Base-by-base conservation (phyloP, 1,140 invertebrate species). In the Mactra quadrangularis region DNA sequence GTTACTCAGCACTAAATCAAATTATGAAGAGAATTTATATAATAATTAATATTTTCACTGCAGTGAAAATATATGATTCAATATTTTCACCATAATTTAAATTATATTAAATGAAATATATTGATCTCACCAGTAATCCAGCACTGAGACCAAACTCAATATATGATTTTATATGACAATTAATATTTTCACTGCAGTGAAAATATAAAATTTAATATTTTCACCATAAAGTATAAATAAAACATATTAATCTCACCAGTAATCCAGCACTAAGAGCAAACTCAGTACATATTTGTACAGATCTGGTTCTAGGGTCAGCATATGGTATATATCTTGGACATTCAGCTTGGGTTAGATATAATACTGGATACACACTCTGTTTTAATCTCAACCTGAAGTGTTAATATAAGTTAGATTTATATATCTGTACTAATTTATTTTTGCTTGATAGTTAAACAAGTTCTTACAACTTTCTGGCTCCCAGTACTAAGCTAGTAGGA, bases 281-380 rank as follows among this genome's bases (percentile, higher is more conserved):
- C 87, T 96, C 95, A 38, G 97, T 95, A 0, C 97, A 97, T 86
- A 96, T 96, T 31, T 96, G 95, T 83, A 98, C 96, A 0, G 94
- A 95, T 85, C 96, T 95, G 81, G 97, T 97, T 27, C 98, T 94
- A 0, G 96, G 95, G 93, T 98, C 97, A 53, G 95, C 94, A 91
- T 98, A 99, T 47, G 95, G 95, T 52, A 95, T 95, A 92, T 97
- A 98, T 83, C 96, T 96, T 6, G 94, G 92, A 1, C 96, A 97
- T 15, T 83, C 66, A 15, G 98, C 98, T 94, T 98, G 95, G 0
- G 97, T 98, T 57, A 99, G 93, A 91, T 99, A 98, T 93, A 99
- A 95, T 0, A 98, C 96, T 0, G 98, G 98, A 94, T 98, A 99
- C 87, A 96, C 96, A 92, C 98, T 99, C 94, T 99, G 98, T 89